Percentiles rank a stretch among this genome's conserved stretches.
Conservation (phyloP, 2,113 vertebrate species). For the Tretioscincus oriximinensis region DNA sequence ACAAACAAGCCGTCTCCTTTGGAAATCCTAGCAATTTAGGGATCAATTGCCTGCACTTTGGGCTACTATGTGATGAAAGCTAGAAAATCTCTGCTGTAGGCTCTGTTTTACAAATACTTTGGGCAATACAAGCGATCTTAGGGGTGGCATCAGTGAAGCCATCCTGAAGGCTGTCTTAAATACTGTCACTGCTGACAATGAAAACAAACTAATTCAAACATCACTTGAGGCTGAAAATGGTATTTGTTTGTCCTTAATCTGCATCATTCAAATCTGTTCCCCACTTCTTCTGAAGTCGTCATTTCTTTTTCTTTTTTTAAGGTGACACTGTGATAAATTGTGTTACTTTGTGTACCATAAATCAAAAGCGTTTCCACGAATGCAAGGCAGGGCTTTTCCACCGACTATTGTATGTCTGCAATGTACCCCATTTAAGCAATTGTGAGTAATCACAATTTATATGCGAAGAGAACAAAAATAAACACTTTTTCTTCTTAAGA, state of each 20-base stretch:
- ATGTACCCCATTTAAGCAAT: constrained; percentile 56
- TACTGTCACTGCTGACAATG: constrained; percentile 52
- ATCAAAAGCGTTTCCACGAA: constrained; percentile 37
- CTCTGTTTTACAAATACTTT: constrained; percentile 58
- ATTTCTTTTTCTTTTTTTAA: constrained; percentile 47
- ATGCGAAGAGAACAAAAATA: constrained; percentile 72
- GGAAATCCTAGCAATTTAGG: constrained; percentile 78
- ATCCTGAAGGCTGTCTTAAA: constrained; percentile 62
- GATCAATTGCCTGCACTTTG: constrained; percentile 76
- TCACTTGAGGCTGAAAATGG: constrained; percentile 63
- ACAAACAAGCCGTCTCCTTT: constrained; percentile 74
- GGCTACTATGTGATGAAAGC: constrained; percentile 76
- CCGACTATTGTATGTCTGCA: constrained; percentile 39
- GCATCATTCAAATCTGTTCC: constrained; percentile 62
- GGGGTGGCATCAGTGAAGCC: constrained; percentile 66
- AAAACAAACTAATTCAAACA: constrained; percentile 73
- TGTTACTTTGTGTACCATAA: neutral
- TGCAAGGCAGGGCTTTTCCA: constrained; percentile 38
- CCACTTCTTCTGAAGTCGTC: constrained; percentile 58
- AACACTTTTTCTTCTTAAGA: constrained; percentile 62
- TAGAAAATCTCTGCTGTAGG: constrained; percentile 74
- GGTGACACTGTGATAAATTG: constrained; percentile 4
- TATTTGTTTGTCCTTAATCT: constrained; percentile 46
- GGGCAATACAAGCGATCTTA: constrained; percentile 66
- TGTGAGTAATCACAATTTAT: constrained; percentile 68